Conservation (phyloP, 1,140 invertebrate genomes). For the Ladona fulva region DNA sequence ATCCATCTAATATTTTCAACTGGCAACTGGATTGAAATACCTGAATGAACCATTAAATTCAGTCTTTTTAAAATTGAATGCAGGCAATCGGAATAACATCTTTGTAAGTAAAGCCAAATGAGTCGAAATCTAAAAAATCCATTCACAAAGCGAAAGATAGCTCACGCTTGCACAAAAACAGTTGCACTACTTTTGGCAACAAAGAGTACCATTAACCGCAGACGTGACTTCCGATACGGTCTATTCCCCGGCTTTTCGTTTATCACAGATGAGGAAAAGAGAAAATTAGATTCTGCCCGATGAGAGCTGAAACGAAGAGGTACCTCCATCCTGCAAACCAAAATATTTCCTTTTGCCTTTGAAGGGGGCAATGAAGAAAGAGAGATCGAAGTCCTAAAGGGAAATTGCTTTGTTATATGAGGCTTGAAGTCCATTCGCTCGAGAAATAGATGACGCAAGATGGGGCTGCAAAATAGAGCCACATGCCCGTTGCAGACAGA, state of each 20-base stretch:
- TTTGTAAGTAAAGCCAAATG: not conserved
- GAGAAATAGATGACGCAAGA: not conserved
- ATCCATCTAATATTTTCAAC: too few species aligned
- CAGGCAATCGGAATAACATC: too few species aligned
- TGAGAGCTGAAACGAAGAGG: not conserved
- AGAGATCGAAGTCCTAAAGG: not conserved
- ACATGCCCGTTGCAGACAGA: not conserved
- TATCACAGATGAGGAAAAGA: not conserved
- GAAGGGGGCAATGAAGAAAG: not conserved
- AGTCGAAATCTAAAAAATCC: not conserved
- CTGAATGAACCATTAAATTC: too few species aligned
- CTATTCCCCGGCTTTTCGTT: not conserved
- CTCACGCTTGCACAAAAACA: not conserved
- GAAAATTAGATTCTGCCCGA: not conserved
- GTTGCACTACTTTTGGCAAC: not conserved
- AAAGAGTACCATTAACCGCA: not conserved
- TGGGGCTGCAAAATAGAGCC: not conserved
- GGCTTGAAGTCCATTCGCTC: constrained; percentile 2
- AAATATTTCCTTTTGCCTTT: constrained; percentile 1
- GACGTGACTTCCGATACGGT: not conserved
- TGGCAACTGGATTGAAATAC: too few species aligned
- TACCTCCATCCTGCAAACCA: not conserved
- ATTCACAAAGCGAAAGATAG: not conserved
- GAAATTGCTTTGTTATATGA: constrained; percentile 6
- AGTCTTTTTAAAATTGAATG: too few species aligned